Percentiles rank a stretch among this genome's conserved stretches.
These are phyloP conservation scores for Epinotia nisella DNA, from an alignment of 2,888 invertebrate species.

Conservation along the genomic window DNA sequence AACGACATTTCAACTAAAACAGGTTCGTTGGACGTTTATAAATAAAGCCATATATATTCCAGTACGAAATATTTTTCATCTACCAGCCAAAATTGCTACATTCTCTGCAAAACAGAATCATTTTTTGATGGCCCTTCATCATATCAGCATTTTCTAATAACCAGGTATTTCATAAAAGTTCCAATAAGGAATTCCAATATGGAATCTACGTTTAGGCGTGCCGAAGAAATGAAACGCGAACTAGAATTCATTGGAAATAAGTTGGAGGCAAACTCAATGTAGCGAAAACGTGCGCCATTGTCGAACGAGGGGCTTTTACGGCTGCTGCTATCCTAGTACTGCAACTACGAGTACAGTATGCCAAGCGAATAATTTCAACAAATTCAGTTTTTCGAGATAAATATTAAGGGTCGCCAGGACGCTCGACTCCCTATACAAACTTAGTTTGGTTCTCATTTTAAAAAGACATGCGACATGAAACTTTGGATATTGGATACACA, in stretches of 20 bases:
- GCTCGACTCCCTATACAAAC: too few relatives aligned
- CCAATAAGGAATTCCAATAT: constrained; percentile 26
- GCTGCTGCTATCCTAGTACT: constrained; percentile 32
- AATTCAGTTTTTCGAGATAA: too few relatives aligned
- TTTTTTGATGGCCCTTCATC: constrained; percentile 5
- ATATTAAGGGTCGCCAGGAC: too few relatives aligned
- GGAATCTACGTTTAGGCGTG: constrained; percentile 43
- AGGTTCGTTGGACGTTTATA: too few relatives aligned
- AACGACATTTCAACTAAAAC: too few relatives aligned
- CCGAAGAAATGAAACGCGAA: constrained; percentile 55
- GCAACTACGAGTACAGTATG: constrained; percentile 13
- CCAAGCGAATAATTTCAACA: neutral
- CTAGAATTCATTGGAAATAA: constrained; percentile 72
- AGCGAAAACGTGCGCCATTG: constrained; percentile 74
- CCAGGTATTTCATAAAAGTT: constrained; percentile 31
- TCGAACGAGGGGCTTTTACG: constrained; percentile 66
- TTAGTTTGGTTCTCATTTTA: too few relatives aligned
- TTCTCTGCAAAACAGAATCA: neutral
- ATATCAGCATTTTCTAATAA: constrained; percentile 18
- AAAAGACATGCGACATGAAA: too few relatives aligned
- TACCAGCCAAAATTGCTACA: neutral
- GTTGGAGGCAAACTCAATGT: constrained; percentile 69
- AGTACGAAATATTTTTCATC: too few relatives aligned
- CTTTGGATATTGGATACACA: too few relatives aligned
- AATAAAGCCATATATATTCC: too few relatives aligned